Base-by-base conservation (phyloP, 2,888 invertebrate species). In the Drosophila neonasuta region DNA sequence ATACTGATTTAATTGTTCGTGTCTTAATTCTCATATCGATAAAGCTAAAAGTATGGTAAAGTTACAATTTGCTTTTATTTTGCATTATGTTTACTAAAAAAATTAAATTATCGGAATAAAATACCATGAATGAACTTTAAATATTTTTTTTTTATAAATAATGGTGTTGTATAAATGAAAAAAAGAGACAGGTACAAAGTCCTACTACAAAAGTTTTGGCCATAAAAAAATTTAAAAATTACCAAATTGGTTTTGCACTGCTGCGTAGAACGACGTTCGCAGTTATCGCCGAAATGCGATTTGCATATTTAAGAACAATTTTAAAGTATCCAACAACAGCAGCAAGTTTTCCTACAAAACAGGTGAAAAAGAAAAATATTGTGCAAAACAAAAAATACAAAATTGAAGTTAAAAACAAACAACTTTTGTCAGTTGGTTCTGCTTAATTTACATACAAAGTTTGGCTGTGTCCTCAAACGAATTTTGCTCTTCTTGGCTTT, bases 281-380 rank as follows among this genome's bases (percentile, higher is more conserved):
- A 30, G 55, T 46, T 63, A 65, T 67, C 68, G 58, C 59, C 69
- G 67, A 57, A 57, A 67, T 67, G 49, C 60, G 73, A 82, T 83
- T 87, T 87, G 66, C 77, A 83, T 85, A 74, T 74, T 81, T 68
- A 68, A 73, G 61, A 68, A 57, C 62, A 69, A 69, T 68, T 66
- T 15, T 1, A 54, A 62, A 32, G 62, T 36, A 39, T 49, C 58
- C 50, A 52, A 49, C 49, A 51, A 39, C 46, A 51, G 51, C 29
- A 39, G 15, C 45, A 44, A 41, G 8, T 29, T 52, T 49, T 41
- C 24, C 48, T 65, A 36, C 24, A 58, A 32, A 41, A 52, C 15
- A 52, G 15, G 15, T 13, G 57, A 36, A 17, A 36, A 49, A n/a
- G 10, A 49, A 50, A 81, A 69, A 42, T 82, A 82, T 68, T 56